Evolutionary conservation across 2,888 invertebrate genomes (phyloP).

Genomic region (Stictocephala bisonia): DNA sequence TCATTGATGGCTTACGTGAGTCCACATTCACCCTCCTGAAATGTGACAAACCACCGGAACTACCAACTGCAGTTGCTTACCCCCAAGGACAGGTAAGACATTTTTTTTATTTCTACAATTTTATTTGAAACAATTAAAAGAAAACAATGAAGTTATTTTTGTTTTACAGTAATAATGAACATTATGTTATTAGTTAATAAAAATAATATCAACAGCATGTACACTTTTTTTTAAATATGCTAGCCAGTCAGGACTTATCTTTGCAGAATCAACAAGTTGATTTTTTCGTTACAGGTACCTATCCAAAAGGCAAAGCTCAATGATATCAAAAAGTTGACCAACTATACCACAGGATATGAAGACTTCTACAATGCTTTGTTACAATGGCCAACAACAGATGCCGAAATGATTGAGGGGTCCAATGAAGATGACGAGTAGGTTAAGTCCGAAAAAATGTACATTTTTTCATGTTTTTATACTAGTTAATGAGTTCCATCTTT

Average conservation of each 20-base stretch:
- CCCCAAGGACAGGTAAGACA: slow-evolving; percentile 10
- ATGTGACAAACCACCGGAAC: slow-evolving; percentile 26
- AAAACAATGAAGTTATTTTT: background rate
- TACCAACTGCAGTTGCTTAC: slow-evolving; percentile 19
- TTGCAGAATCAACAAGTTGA: too few species aligned
- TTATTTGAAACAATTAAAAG: background rate
- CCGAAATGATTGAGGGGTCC: too few species aligned
- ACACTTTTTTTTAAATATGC: background rate
- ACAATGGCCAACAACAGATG: too few species aligned
- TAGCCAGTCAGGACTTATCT: background rate
- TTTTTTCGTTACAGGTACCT: too few species aligned
- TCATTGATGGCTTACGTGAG: slow-evolving; percentile 17
- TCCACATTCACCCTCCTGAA: slow-evolving; percentile 29
- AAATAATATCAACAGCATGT: slow-evolving; percentile 18
- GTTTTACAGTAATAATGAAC: slow-evolving; percentile 23
- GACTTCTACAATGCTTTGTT: too few species aligned
- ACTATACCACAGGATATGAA: too few species aligned
- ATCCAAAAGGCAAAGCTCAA: too few species aligned
- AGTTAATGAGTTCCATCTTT: too few species aligned
- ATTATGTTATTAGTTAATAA: slow-evolving; percentile 18
- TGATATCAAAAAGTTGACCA: too few species aligned
- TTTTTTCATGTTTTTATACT: too few species aligned
- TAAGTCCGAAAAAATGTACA: too few species aligned
- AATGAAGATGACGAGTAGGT: too few species aligned
- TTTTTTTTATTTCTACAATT: background rate